These are phyloP conservation scores for Leucopternis melanops DNA, from an alignment of 2,113 vertebrate species.

Conservation along the genomic window DNA sequence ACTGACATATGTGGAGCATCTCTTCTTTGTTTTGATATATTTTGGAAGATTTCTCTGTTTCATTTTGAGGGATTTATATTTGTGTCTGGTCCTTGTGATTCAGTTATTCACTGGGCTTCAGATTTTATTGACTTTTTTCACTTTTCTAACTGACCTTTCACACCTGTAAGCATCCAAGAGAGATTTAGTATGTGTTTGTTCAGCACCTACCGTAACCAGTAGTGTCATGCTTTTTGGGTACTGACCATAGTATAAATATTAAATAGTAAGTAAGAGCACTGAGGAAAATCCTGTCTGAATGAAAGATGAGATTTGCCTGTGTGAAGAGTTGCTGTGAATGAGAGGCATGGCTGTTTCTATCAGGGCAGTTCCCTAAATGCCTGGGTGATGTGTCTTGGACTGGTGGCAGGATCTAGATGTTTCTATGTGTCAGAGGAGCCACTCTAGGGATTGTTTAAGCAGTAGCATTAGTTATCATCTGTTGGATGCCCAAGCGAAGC, in stretches of 20 bases:
- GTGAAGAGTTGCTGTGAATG: not conserved
- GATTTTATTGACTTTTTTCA: not conserved
- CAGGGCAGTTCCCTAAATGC: not conserved
- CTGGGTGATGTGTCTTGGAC: not conserved
- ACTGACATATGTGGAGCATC: not conserved
- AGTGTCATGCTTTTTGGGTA: not conserved
- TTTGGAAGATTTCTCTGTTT: not conserved
- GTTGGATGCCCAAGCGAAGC: not conserved
- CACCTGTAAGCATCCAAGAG: not conserved
- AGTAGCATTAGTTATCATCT: not conserved
- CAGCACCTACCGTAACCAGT: not conserved
- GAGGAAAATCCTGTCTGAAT: not conserved
- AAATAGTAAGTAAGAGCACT: not conserved
- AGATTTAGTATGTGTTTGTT: conserved; percentile 4
- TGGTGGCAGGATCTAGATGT: not conserved
- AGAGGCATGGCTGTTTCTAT: not conserved
- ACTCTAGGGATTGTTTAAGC: not conserved
- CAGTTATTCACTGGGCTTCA: not conserved
- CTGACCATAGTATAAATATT: conserved; percentile 10
- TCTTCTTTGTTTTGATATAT: not conserved
- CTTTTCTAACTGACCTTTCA: conserved; percentile 16
- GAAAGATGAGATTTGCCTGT: not conserved
- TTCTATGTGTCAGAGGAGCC: not conserved
- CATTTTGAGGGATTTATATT: not conserved
- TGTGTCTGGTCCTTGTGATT: not conserved